phyloP scores from a whole-genome alignment of 2,113 vertebrate species.

The Scopus umbretta region DNA sequence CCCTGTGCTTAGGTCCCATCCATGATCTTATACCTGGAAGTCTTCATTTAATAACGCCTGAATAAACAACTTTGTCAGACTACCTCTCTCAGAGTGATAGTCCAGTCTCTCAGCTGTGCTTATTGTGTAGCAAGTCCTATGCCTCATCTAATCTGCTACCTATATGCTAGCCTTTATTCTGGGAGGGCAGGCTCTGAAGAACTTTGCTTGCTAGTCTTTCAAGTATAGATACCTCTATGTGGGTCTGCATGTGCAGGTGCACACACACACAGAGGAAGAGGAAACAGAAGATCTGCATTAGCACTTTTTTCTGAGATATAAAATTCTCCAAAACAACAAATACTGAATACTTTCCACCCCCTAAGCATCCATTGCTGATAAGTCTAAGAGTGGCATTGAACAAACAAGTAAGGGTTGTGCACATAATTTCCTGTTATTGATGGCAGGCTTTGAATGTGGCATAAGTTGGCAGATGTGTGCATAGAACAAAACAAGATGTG shows the following conservation, averaged over 20 bases:
- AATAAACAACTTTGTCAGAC: background rate
- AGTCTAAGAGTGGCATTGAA: background rate
- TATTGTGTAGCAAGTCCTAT: background rate
- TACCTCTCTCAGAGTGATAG: background rate
- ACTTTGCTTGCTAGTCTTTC: background rate
- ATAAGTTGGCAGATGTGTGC: slow-evolving; percentile 14
- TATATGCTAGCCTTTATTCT: background rate
- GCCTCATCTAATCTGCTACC: background rate
- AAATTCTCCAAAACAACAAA: background rate
- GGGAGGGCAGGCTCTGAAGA: background rate
- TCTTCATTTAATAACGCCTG: background rate
- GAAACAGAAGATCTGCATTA: background rate
- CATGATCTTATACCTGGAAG: background rate
- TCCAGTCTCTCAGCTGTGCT: background rate
- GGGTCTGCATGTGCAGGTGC: fast-evolving
- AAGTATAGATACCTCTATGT: background rate
- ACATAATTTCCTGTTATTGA: background rate
- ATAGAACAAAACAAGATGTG: slow-evolving; percentile 43
- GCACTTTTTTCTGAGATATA: background rate
- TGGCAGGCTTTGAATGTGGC: background rate
- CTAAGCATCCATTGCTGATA: background rate
- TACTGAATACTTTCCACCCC: background rate
- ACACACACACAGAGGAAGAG: background rate
- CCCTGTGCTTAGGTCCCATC: background rate
- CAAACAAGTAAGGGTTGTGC: background rate